Percentiles rank a stretch among this genome's conserved stretches.
Evolutionary conservation across 2,797 vertebrate genomes (phyloP).

Genomic region (Acanthis flammea): DNA sequence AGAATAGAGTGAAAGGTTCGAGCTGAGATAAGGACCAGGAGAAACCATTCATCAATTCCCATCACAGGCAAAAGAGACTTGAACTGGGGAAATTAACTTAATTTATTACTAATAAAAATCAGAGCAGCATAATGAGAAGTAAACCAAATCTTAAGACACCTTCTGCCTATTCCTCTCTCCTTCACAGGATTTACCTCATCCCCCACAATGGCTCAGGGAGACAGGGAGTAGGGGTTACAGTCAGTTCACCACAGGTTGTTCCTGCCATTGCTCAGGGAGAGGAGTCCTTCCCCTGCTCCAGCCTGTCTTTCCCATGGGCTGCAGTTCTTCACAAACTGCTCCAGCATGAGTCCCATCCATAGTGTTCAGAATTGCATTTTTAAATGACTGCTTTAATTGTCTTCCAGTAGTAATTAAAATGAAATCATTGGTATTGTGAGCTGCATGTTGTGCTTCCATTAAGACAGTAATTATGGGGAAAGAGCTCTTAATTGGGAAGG

Average conservation of each 20-base stretch:
- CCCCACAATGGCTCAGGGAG: rapidly evolving
- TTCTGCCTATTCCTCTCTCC: background rate
- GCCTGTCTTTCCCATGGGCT: background rate
- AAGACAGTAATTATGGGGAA: background rate
- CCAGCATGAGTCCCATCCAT: background rate
- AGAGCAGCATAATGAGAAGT: background rate
- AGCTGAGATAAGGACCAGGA: background rate
- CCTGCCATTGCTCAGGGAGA: background rate
- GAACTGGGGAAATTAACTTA: background rate
- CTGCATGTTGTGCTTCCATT: background rate
- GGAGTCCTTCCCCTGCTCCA: background rate
- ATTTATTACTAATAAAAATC: background rate
- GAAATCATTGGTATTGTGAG: slow-evolving; percentile 6
- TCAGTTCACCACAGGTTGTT: background rate
- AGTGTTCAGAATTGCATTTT: background rate
- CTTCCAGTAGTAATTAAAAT: slow-evolving; percentile 62
- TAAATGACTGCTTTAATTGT: slow-evolving; percentile 50
- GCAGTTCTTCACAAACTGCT: background rate
- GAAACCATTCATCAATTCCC: background rate
- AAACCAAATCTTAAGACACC: background rate
- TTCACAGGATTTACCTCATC: background rate
- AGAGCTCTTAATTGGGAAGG: background rate
- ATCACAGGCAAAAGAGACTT: background rate
- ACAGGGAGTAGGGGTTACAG: background rate
- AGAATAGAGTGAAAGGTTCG: background rate